Evolutionary conservation across 2,888 invertebrate species (phyloP), one percentile per base, ranked within the genome.

Genomic region (Pterostichus madidus): DNA sequence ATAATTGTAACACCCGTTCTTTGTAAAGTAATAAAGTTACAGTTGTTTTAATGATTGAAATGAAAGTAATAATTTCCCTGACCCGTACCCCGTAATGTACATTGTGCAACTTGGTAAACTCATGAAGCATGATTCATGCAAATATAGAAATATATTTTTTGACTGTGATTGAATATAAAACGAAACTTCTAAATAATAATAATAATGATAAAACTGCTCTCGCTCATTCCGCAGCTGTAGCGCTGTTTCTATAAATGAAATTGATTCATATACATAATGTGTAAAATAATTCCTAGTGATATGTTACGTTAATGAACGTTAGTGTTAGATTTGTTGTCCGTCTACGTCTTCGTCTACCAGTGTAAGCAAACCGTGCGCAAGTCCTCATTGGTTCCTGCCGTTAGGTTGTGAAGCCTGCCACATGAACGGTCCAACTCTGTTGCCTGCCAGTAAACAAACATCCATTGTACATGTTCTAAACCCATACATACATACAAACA

Each of bases 91-190:
- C 39, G 31, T 71, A 71, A 68, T 46, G 75, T 75, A 49, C 8
- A 44, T 61, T 75, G 75, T 75, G 75, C 77, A 39, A 56, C 77
- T 53, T 56, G 77, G 77, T 77, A 56, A 56, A 77, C 59, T 77
- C 77, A 71, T 71, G 71, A 71, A 71, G 71, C 52, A 52, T 75
- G 68, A 71, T 64, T 15, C 71, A 75, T 77, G 56, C 77, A 77
- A 52, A 75, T 75, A 52, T 75, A 75, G 52, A 75, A 75, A 75
- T 77, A 77, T 84, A 84, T 84, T 82, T 84, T 84, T 84, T 84
- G 84, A 84, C 84, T 84, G 84, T 84, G 84, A 84, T 84, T 82
- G 79, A 80, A 64, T 83, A 80, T 71, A 56, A 78, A 81, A 81
- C 80, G 68, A 81, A 84, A 81, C 77, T 79, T 75, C 73, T 78